A percentile compares a stretch with the other conserved stretches of the same genome.
Conservation (phyloP, 2,113 vertebrate species). For the Megaceryle torquata region DNA sequence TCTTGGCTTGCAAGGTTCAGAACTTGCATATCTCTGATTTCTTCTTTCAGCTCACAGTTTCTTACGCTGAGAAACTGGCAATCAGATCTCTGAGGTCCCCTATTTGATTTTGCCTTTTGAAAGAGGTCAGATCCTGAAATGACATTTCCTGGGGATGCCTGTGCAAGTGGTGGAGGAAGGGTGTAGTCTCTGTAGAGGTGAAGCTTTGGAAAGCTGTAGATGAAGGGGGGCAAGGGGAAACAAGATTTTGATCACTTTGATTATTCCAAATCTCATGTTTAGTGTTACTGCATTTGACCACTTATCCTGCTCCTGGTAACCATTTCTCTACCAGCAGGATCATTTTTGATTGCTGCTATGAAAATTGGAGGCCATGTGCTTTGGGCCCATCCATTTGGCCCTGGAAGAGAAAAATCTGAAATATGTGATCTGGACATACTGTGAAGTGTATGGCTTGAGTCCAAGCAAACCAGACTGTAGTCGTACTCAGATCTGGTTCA, state of each 20-base stretch:
- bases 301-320: background rate
- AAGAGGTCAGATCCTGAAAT: background rate
- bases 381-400: background rate
- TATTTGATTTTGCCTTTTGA: background rate
- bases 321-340: background rate
- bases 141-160: background rate
- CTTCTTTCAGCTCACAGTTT: background rate
- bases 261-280: background rate
- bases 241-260: background rate
- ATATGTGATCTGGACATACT: too few species aligned
- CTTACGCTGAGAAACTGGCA: background rate
- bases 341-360: background rate
- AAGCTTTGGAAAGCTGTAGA: background rate
- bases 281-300: background rate
- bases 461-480: background rate
- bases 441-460: background rate
- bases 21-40: background rate
- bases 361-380: accelerated
- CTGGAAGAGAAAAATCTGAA: background rate
- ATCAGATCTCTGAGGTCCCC: background rate
- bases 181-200: background rate
- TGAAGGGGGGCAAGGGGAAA: background rate
- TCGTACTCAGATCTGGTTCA: background rate
- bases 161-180: background rate
- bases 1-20: background rate